Base-by-base conservation (phyloP, 2,113 vertebrate genomes). In the Connochaetes taurinus region DNA sequence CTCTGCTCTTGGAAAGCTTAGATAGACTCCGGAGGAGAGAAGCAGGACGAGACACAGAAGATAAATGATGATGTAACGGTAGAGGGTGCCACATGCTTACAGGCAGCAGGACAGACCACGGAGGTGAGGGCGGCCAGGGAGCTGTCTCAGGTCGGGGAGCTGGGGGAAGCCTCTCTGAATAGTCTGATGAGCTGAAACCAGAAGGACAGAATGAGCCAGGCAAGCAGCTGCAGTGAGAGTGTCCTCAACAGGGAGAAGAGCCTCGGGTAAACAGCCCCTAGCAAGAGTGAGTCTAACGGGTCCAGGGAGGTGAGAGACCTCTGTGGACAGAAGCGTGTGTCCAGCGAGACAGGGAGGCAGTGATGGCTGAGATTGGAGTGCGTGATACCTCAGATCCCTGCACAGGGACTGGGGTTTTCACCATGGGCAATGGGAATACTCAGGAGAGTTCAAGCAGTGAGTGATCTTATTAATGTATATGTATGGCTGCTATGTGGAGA, bases 291-390 rank as follows among this genome's bases (percentile, higher is more conserved):
- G 62, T n/a, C 60, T 47, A 58, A 29, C 21, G 19, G 6, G 33
- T 16, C 60, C 88, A 11, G 40, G 45, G 33, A 31, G n/a, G 60
- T 13, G 15, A 50, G 31, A 53, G 19, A 17, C 74, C 19, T 21
- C 36, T 9, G 53, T 86, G 33, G 57, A 31, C 45, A 19, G 3
- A 33, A 29, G 21, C 1, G 1, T 10, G 5, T 16, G 23, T 9
- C 17, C 1, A 2, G 25, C 0, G 1, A 45, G 55, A 40, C 0
- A 9, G 43, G 31, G 55, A 71, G 43, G 55, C 55, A 45, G 78
- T 9, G 15, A n/a, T 2, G 2, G n/a, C 57, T n/a, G 10, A 33
- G 40, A 3, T 6, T 4, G 1, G 21, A 3, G 58, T 10, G 11
- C 13, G 21, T 14, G 71, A 45, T 0, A 4, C 67, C 36, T 43